Percentiles rank a stretch among this genome's conserved stretches.
phyloP scores from a whole-genome alignment of 2,113 vertebrate genomes.

The Phrynosoma blainvillii region DNA sequence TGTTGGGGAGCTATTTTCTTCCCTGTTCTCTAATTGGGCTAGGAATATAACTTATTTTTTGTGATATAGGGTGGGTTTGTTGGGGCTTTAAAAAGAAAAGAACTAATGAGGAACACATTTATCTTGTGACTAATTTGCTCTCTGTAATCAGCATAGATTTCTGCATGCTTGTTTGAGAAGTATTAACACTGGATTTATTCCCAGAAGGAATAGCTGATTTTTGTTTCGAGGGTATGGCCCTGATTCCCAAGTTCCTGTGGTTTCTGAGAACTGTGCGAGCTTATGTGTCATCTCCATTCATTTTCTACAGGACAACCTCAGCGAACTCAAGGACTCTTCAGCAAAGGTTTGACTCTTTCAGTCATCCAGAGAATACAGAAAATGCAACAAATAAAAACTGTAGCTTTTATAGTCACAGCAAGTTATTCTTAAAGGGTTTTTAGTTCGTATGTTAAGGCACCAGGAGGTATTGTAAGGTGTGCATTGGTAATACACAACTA shows the following conservation, averaged over 20 bases:
- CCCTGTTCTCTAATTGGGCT: constrained; percentile 14
- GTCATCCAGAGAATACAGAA: constrained; percentile 17
- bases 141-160: constrained; percentile 55
- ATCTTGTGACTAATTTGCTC: constrained; percentile 40
- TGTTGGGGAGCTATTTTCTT: constrained; percentile 1
- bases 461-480: background rate
- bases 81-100: constrained; percentile 16
- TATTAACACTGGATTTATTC: constrained; percentile 82
- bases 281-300: constrained; percentile 99
- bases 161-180: constrained; percentile 52
- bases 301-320: constrained; percentile 99
- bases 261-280: constrained; percentile 91
- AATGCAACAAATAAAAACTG: background rate
- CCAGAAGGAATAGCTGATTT: constrained; percentile 86
- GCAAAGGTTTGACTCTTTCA: constrained; percentile 92
- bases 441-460: background rate
- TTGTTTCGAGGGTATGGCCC: constrained; percentile 81
- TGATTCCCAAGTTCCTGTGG: constrained; percentile 82
- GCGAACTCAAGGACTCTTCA: constrained; percentile 97
- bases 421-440: background rate
- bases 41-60: constrained; percentile 34
- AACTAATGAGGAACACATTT: constrained; percentile 20
- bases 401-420: constrained; percentile 23
- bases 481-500: background rate
- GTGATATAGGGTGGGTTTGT: constrained; percentile 38